Conservation (phyloP, 2,113 vertebrate species). For the Peromyscus californicus region DNA sequence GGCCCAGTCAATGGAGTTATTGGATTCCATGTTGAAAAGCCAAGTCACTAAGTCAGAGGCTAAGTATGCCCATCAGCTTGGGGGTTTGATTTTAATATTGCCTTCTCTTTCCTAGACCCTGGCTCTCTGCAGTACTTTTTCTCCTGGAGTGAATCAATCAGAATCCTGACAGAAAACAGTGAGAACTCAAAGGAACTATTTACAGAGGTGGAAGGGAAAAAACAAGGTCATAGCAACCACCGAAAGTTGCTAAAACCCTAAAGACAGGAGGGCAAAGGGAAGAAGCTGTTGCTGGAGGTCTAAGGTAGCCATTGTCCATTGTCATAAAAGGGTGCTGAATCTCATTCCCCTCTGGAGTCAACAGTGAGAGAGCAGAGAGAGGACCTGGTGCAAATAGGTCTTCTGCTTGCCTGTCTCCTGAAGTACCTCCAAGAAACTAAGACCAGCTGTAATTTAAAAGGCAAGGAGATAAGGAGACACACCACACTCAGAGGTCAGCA, state of each 20-base stretch:
- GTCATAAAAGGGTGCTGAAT: neutral
- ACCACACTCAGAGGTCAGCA: neutral
- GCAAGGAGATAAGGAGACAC: neutral
- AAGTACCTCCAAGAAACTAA: neutral
- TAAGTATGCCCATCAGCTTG: neutral
- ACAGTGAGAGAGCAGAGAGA: neutral
- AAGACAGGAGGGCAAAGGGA: neutral
- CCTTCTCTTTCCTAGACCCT: neutral
- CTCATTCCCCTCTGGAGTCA: neutral
- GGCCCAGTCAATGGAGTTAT: neutral
- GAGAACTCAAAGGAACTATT: neutral
- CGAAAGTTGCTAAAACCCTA: neutral
- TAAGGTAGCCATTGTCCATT: neutral
- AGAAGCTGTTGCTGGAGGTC: neutral
- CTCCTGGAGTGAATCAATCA: neutral
- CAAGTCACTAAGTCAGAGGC: neutral
- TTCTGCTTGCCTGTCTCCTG: neutral
- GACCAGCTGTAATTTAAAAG: neutral
- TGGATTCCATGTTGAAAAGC: neutral
- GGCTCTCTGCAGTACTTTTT: neutral
- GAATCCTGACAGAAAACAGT: neutral
- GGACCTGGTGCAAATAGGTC: accelerated
- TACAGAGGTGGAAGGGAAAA: neutral
- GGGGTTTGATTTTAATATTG: neutral
- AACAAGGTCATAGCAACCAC: neutral